These are phyloP conservation scores for Amblyraja radiata DNA, from an alignment of 2,797 vertebrate genomes.

Conservation along the genomic window DNA sequence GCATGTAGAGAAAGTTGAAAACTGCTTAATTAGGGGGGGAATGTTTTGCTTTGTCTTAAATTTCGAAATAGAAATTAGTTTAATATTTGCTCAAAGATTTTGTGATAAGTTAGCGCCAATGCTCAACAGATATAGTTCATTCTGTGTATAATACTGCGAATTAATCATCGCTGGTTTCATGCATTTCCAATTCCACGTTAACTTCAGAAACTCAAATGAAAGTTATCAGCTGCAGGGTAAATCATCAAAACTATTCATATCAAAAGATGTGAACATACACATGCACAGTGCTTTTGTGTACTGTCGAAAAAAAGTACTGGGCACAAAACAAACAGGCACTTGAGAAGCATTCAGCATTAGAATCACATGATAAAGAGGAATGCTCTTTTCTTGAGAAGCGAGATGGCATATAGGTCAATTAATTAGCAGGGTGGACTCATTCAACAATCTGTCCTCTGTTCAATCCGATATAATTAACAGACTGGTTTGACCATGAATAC, in stretches of 20 bases:
- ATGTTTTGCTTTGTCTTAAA: background rate
- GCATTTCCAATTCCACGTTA: background rate
- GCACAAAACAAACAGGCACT: slow-evolving; percentile 1
- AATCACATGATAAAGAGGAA: background rate
- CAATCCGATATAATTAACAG: background rate
- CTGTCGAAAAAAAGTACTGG: background rate
- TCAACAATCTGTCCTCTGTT: slow-evolving; percentile 6
- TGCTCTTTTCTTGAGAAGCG: background rate
- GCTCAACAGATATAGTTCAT: background rate
- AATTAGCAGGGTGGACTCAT: background rate
- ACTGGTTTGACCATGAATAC: background rate
- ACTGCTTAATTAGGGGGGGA: background rate
- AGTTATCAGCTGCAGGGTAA: background rate
- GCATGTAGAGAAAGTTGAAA: background rate
- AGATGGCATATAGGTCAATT: background rate
- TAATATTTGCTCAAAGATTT: background rate
- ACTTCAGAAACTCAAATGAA: background rate
- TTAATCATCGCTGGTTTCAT: background rate
- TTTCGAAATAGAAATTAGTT: background rate
- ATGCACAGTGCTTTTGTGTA: background rate
- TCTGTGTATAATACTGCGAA: background rate
- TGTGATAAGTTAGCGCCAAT: too few relatives aligned
- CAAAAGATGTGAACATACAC: background rate
- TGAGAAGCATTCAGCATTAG: background rate
- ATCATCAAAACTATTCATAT: background rate